Evolutionary conservation across 2,113 vertebrate species (phyloP).

Genomic region (Myotis lucifugus): DNA sequence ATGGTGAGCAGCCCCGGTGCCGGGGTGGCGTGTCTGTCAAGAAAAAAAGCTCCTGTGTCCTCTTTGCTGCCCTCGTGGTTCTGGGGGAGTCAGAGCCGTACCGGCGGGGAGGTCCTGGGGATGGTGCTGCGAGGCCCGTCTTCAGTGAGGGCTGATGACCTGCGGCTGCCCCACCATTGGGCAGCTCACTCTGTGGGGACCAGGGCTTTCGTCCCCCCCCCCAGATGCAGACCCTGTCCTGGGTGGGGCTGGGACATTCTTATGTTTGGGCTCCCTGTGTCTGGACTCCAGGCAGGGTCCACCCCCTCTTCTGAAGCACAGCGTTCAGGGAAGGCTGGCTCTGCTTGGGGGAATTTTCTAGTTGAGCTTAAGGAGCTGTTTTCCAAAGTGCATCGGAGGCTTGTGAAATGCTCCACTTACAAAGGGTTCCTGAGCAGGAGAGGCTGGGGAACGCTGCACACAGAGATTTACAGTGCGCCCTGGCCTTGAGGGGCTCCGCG

Average conservation of each 20-base stretch:
- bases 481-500: background rate
- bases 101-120: background rate
- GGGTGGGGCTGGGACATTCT: background rate
- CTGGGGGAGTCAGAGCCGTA: background rate
- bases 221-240: background rate
- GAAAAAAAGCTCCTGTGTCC: background rate
- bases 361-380: constrained; percentile 49
- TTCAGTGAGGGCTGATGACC: background rate
- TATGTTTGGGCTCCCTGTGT: background rate
- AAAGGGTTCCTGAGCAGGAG: constrained; percentile 64
- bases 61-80: background rate
- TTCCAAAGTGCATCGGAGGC: constrained; percentile 65
- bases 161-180: background rate
- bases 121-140: background rate
- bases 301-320: background rate
- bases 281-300: background rate
- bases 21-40: background rate
- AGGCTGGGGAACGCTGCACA: background rate
- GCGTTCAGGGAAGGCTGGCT: constrained; percentile 41
- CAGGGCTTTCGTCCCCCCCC: background rate
- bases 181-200: background rate
- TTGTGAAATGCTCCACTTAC: constrained; percentile 71
- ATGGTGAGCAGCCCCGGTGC: background rate
- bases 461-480: background rate
- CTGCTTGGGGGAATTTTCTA: background rate